Conservation (phyloP, 2,888 invertebrate genomes). For the Opisthograptis luteolata region DNA sequence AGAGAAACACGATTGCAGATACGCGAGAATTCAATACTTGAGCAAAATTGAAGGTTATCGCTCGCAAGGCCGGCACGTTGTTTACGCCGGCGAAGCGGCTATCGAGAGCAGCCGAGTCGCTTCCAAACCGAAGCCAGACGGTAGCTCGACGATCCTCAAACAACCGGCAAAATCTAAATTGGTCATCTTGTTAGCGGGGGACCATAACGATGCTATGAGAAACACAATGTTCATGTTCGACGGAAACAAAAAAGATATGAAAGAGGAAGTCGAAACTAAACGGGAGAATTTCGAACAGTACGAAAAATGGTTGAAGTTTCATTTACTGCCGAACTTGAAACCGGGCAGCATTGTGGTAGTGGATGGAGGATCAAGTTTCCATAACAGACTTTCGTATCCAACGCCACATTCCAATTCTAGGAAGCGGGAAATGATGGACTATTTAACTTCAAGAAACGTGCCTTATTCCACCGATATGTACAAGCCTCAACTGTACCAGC, state of each 20-base stretch:
- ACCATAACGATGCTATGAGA: conserved; percentile 38
- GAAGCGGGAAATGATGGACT: conserved; percentile 49
- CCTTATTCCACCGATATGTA: conserved; percentile 46
- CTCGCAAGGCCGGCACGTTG: conserved; percentile 42
- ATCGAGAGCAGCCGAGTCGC: conserved; percentile 45
- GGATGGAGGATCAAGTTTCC: conserved; percentile 43
- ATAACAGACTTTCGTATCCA: conserved; percentile 43
- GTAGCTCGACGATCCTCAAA: conserved; percentile 44
- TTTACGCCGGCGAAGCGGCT: conserved; percentile 44
- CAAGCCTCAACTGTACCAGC: conserved; percentile 45
- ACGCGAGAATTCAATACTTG: conserved; percentile 44
- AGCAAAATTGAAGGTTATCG: conserved; percentile 46
- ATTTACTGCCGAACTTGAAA: conserved; percentile 43
- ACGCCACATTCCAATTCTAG: conserved; percentile 45
- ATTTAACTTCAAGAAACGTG: conserved; percentile 43
- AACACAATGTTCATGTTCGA: conserved; percentile 45
- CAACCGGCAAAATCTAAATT: conserved; percentile 46
- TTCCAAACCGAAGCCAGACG: conserved; percentile 45
- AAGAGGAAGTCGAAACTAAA: conserved; percentile 43
- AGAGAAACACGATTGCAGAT: conserved; percentile 48
- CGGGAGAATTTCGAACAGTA: conserved; percentile 46
- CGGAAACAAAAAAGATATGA: conserved; percentile 44
- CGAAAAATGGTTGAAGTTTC: conserved; percentile 46
- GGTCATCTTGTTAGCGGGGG: conserved; percentile 44
- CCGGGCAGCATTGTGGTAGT: conserved; percentile 46